Percentiles rank a stretch among this genome's conserved stretches.
Conservation (phyloP, 2,888 invertebrate genomes). For the Diarsia mendica region DNA sequence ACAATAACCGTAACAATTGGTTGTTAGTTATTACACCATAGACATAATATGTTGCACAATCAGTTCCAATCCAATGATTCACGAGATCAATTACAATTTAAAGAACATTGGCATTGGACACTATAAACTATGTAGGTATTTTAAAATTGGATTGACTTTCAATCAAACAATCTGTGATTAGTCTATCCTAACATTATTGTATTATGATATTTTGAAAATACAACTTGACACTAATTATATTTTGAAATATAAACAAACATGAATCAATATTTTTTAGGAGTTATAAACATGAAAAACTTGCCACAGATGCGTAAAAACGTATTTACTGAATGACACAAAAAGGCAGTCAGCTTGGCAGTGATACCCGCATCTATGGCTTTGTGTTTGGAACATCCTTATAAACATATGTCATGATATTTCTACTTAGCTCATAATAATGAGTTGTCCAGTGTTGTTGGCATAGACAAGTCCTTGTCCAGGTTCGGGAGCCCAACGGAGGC, state of each 20-base stretch:
- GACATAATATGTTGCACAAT: constrained; percentile 44
- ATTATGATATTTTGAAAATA: constrained; percentile 57
- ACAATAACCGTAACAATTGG: constrained; percentile 42
- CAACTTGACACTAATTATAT: constrained; percentile 53
- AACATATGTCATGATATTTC: constrained; percentile 33
- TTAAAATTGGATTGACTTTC: constrained; percentile 51
- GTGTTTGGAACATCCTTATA: constrained; percentile 42
- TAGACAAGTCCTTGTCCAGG: constrained; percentile 96
- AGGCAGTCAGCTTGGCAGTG: constrained; percentile 58
- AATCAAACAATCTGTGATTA: constrained; percentile 49
- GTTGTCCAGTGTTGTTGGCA: constrained; percentile 95
- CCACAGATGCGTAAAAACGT: constrained; percentile 51
- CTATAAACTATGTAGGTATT: constrained; percentile 57
- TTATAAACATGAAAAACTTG: constrained; percentile 52
- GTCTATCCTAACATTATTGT: constrained; percentile 49
- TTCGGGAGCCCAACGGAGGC: constrained; percentile 95
- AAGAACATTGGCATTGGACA: constrained; percentile 61
- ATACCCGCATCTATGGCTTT: constrained; percentile 41
- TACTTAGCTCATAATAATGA: constrained; percentile 92
- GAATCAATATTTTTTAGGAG: constrained; percentile 42
- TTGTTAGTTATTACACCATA: constrained; percentile 47
- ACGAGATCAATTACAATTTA: constrained; percentile 68
- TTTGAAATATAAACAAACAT: constrained; percentile 52
- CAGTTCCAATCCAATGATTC: constrained; percentile 60
- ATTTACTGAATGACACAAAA: constrained; percentile 44